Evolutionary conservation across 92 coral and sea anemone species (phyloP).

Genomic region (Bergia puertoricense): DNA sequence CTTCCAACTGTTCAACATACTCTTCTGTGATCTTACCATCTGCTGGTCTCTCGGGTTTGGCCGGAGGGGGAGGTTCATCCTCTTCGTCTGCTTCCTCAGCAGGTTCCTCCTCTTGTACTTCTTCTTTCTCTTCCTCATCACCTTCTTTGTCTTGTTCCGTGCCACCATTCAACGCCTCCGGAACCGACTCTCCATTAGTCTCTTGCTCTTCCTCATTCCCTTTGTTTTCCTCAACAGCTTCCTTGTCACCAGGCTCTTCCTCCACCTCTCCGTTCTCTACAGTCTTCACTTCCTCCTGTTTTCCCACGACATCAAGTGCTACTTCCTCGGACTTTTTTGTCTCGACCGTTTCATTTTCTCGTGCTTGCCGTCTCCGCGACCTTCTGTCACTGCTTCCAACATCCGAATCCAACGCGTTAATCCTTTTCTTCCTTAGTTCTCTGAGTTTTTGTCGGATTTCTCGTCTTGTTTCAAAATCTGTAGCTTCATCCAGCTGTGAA

Average conservation of each 20-base stretch:
- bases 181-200: conserved; percentile 2
- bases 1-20: conserved; percentile 80
- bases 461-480: conserved; percentile 83
- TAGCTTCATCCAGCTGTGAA: conserved; percentile 84
- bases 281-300: conserved; percentile 53
- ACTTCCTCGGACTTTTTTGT: conserved; percentile 49
- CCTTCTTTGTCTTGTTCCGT: conserved; percentile 42
- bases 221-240: conserved; percentile 42
- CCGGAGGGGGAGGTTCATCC: conserved; percentile 47
- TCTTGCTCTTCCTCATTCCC: conserved; percentile 33
- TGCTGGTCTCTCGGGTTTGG: conserved; percentile 42
- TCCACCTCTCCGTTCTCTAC: conserved; percentile 55
- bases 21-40: conserved; percentile 65
- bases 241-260: conserved; percentile 36
- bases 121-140: conserved; percentile 36
- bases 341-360: conserved; percentile 33
- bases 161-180: conserved; percentile 49
- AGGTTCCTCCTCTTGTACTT: not conserved
- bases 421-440: conserved; percentile 80
- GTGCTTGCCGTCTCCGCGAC: conserved; percentile 56
- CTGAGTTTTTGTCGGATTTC: conserved; percentile 89
- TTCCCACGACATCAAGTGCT: not conserved
- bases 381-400: conserved; percentile 47
- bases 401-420: conserved; percentile 71
- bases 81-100: conserved; percentile 53